Percentiles rank a stretch among this genome's conserved stretches.
phyloP scores from a whole-genome alignment of 2,113 vertebrate species.

The Chionis minor region DNA sequence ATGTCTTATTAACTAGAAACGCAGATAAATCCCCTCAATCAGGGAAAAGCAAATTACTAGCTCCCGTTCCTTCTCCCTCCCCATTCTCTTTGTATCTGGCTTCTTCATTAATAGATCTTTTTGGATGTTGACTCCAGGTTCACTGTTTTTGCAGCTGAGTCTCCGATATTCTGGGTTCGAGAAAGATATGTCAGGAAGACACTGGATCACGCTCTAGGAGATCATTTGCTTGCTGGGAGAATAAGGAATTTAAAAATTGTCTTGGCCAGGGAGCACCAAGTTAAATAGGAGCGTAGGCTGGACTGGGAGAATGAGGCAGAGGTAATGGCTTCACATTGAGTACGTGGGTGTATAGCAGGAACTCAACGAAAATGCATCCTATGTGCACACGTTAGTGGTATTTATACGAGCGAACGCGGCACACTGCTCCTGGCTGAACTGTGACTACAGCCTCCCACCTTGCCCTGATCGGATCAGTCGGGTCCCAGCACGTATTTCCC shows the following conservation, averaged over 20 bases:
- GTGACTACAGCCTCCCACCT: neutral
- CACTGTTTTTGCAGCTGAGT: neutral
- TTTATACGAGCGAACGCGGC: neutral
- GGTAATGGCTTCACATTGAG: neutral
- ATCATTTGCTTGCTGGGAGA: neutral
- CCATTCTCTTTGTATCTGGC: neutral
- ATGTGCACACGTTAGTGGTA: neutral
- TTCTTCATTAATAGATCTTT: neutral
- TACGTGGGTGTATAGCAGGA: neutral
- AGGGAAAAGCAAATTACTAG: neutral
- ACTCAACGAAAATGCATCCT: neutral
- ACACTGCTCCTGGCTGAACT: neutral
- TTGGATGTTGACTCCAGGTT: neutral
- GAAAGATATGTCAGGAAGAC: neutral
- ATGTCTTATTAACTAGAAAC: conserved; percentile 54
- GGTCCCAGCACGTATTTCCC: neutral
- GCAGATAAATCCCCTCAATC: conserved; percentile 18
- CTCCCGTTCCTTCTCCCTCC: neutral
- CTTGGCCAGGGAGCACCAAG: neutral
- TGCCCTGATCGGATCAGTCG: neutral
- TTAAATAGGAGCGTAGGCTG: neutral
- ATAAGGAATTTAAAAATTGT: neutral
- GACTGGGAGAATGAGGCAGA: neutral
- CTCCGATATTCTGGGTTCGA: neutral
- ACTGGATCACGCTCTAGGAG: neutral